Evolutionary conservation across 2,113 vertebrate genomes (phyloP).

Genomic region (Polypterus bichir): DNA sequence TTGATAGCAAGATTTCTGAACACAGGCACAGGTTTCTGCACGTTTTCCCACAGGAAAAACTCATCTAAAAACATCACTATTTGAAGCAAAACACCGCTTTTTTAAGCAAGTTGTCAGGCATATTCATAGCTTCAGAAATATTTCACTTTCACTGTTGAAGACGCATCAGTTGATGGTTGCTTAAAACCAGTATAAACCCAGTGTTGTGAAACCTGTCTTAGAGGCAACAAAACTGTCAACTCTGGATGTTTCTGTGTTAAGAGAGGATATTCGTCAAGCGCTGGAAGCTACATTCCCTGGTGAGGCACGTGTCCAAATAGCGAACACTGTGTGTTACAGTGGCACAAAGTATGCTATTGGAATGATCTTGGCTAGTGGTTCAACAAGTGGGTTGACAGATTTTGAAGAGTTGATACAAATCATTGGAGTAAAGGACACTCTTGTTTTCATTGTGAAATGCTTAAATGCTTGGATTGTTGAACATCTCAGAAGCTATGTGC

Average conservation of each 20-base stretch:
- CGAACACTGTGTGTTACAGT: slow-evolving; percentile 3
- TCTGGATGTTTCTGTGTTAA: slow-evolving; percentile 4
- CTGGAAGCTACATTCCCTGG: slow-evolving; percentile 9
- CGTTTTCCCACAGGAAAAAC: slow-evolving; percentile 10
- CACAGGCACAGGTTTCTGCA: slow-evolving; percentile 23
- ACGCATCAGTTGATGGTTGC: slow-evolving; percentile 8
- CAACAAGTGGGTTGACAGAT: slow-evolving; percentile 18
- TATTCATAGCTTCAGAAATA: slow-evolving; percentile 13
- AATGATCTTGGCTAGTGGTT: slow-evolving; percentile 21
- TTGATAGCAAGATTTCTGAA: slow-evolving; percentile 15
- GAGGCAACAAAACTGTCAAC: slow-evolving; percentile 9
- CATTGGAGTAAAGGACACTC: neutral
- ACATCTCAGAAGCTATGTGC: slow-evolving; percentile 18
- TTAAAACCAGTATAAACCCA: neutral
- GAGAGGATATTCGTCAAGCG: slow-evolving; percentile 4
- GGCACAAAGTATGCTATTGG: slow-evolving; percentile 7
- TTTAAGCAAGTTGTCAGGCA: slow-evolving; percentile 2
- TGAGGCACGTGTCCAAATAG: slow-evolving; percentile 7
- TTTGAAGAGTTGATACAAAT: slow-evolving; percentile 17
- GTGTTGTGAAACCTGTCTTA: neutral
- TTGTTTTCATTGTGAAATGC: slow-evolving; percentile 20
- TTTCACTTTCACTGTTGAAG: neutral
- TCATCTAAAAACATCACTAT: slow-evolving; percentile 20
- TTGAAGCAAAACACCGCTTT: slow-evolving; percentile 20
- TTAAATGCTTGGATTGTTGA: slow-evolving; percentile 21